These are phyloP conservation scores for Sceloporus undulatus DNA, from an alignment of 2,113 vertebrate species.

Conservation along the genomic window DNA sequence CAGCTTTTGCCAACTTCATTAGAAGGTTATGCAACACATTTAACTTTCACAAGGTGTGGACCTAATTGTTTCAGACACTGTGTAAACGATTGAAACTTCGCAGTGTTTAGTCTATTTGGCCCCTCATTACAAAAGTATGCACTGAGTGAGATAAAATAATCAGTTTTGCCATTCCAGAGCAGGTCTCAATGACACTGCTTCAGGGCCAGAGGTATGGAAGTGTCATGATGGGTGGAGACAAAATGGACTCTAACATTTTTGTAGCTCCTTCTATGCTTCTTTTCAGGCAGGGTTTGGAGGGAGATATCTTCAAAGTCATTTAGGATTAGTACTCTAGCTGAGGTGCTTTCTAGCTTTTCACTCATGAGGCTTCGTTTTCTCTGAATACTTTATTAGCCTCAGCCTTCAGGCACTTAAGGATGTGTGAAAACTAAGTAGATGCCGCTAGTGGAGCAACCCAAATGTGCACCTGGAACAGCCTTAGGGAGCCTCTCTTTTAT, in stretches of 20 bases:
- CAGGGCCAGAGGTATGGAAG: not conserved
- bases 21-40: not conserved
- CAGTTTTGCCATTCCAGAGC: conserved; percentile 26
- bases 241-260: not conserved
- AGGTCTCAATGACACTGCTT: conserved; percentile 23
- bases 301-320: conserved; percentile 25
- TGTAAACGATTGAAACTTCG: conserved; percentile 1
- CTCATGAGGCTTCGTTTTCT: conserved; percentile 29
- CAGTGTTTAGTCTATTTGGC: conserved; percentile 6
- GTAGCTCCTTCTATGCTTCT: conserved; percentile 20
- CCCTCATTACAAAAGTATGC: not conserved
- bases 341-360: conserved; percentile 23
- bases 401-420: conserved; percentile 6
- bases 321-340: not conserved
- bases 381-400: conserved; percentile 23
- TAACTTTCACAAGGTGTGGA: not conserved
- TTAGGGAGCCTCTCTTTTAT: not conserved
- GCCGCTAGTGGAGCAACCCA: not conserved
- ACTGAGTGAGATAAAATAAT: not conserved
- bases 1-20: not conserved
- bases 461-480: not conserved
- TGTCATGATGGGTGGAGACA: not conserved
- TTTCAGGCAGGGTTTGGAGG: conserved; percentile 14
- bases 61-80: conserved; percentile 19
- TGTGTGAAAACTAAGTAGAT: not conserved